Percentiles rank a stretch among this genome's conserved stretches.
Evolutionary conservation across 2,888 invertebrate species (phyloP).

Genomic region (Phyto melanocephala): DNA sequence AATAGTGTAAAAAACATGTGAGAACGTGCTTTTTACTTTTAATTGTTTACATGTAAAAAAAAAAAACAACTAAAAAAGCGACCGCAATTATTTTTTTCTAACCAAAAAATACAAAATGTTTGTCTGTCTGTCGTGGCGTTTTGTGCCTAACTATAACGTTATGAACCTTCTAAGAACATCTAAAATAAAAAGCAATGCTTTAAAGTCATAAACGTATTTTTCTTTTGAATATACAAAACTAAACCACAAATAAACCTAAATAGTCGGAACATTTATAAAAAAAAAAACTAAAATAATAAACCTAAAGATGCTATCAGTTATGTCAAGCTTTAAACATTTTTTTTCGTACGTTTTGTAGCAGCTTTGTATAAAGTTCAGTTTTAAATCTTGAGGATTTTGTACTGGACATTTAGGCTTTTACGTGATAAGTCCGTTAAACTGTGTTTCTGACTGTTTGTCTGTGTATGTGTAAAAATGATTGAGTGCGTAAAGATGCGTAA

Average conservation of each 20-base stretch:
- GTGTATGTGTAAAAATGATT: slow-evolving; percentile 58
- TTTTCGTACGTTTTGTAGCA: slow-evolving; percentile 30
- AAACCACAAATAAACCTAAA: slow-evolving; percentile 27
- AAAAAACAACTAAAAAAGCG: background rate
- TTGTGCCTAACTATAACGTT: background rate
- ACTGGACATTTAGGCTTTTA: background rate
- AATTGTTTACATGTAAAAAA: slow-evolving; percentile 55
- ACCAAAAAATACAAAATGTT: background rate
- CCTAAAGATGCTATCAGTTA: slow-evolving; percentile 66
- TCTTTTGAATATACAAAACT: background rate
- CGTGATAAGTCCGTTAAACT: slow-evolving; percentile 4
- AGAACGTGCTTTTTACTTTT: slow-evolving; percentile 61
- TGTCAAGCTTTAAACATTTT: slow-evolving; percentile 59
- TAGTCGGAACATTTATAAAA: background rate
- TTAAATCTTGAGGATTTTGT: background rate
- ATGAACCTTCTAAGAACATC: slow-evolving; percentile 46
- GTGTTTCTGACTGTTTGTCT: background rate
- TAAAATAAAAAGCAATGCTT: slow-evolving; percentile 15
- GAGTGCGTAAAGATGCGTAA: slow-evolving; percentile 64
- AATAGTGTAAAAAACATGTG: slow-evolving; percentile 42
- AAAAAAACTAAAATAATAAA: background rate
- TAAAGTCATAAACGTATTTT: background rate
- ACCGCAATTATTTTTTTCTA: slow-evolving; percentile 19
- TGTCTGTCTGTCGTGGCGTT: background rate
- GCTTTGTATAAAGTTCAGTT: slow-evolving; percentile 31